A percentile compares a stretch with the other conserved stretches of the same genome.
Evolutionary conservation across 37 sponge, comb jelly and placozoan genomes (phyloP).

Genomic region (Geodia barretti): DNA sequence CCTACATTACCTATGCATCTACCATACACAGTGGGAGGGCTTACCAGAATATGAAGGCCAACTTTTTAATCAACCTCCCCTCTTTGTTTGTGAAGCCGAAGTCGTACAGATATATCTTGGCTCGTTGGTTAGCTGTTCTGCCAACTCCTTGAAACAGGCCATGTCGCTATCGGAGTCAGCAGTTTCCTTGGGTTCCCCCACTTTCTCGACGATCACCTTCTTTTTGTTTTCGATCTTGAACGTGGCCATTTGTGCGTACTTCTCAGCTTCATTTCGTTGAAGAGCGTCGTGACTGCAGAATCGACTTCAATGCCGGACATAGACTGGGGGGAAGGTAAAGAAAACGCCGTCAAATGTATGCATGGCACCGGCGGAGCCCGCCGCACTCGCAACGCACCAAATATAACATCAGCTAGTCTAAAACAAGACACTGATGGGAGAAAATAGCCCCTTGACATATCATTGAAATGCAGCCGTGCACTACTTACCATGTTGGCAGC

Average conservation of each 20-base stretch:
- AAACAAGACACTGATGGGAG: too few species aligned
- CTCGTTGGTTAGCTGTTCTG: constrained; percentile 32
- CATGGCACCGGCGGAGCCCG: too few species aligned
- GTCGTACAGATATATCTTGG: constrained; percentile 75
- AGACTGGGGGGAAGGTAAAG: constrained; percentile 14
- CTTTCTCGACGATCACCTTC: constrained; percentile 36
- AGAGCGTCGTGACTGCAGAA: constrained; percentile 16
- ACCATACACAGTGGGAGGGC: constrained; percentile 3
- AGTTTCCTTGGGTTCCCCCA: constrained; percentile 27
- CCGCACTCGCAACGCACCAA: too few species aligned
- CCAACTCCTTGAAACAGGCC: constrained; percentile 22
- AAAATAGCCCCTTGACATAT: too few species aligned
- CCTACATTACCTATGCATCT: not conserved
- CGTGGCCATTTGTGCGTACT: constrained; percentile 55
- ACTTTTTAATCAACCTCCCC: constrained; percentile 46
- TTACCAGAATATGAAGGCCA: constrained; percentile 81
- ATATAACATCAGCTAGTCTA: too few species aligned
- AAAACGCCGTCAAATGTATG: not conserved
- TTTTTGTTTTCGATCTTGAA: constrained; percentile 68
- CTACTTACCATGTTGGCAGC: not conserved
- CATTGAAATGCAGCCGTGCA: too few species aligned
- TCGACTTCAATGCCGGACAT: constrained; percentile 80
- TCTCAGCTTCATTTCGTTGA: constrained; percentile 61
- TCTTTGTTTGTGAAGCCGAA: constrained; percentile 64
- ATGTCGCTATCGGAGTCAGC: constrained; percentile 34